Base-by-base conservation (phyloP, 2,113 vertebrate genomes). In the Numida meleagris region DNA sequence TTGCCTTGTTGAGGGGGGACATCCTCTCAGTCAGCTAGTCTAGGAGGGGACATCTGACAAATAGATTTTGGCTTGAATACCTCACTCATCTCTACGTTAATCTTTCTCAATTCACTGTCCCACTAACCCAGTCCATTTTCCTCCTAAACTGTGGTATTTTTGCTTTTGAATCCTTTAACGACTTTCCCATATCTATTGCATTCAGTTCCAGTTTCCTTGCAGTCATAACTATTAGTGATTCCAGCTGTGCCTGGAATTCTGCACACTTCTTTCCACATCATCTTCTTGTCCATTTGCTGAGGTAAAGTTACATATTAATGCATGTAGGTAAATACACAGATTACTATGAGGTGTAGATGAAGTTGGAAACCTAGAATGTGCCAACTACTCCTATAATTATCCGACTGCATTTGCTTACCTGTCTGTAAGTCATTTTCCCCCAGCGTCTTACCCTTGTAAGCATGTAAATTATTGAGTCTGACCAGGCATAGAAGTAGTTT, bases 201-300 rank as follows among this genome's bases (percentile, higher is more conserved):
- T 90, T 94, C 51, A 78, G 58, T 93, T 90, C 43, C 79, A 94
- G 65, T 43, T 81, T 91, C 61, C 70, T 90, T 92, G 70, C 46
- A 81, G 48, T 84, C 17, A 38, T 81, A 84, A 86, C 80, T 81
- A 20, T 88, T 80, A 94, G 31, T 86, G 65, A 86, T 88, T 88
- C 89, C 94, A 97, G 82, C 86, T 96, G 91, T 89, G 85, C 20
- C 72, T 95, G 88, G 72, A 88, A 94, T 85, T 94, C 79, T 72
- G 14, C 68, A 95, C 36, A 63, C 43, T 81, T 55, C 67, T 91
- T 95, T 87, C 72, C 18, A 40, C 20, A 81, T 68, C 15, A 17
- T 61, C 80, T 23, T 92, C 70, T 70, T 85, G 84, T 42, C 75
- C 67, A 24, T 85, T 87, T 80, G 27, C 55, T 89, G 46, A 63